These are phyloP conservation scores for Pagetopsis macropterus DNA, from an alignment of 2,797 vertebrate genomes.

Conservation along the genomic window DNA sequence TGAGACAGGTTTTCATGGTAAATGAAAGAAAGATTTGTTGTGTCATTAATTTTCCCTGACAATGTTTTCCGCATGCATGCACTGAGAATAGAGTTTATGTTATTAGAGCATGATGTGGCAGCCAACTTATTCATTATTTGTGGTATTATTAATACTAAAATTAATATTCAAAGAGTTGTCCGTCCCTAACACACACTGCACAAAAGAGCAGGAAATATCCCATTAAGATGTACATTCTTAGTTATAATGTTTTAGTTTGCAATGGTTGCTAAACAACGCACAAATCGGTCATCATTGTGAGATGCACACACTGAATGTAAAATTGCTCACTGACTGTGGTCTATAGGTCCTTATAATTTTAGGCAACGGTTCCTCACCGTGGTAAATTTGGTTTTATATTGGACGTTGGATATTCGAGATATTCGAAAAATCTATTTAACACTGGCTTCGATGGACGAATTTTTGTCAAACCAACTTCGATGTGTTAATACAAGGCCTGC, in stretches of 20 bases:
- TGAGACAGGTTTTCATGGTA: not conserved
- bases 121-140: not conserved
- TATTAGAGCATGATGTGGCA: not conserved
- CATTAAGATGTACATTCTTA: not conserved
- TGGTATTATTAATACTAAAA: not conserved
- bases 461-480: too few species aligned
- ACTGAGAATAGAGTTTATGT: not conserved
- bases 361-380: not conserved
- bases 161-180: not conserved
- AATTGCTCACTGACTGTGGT: not conserved
- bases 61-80: not conserved
- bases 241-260: not conserved
- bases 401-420: too few species aligned
- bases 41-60: not conserved
- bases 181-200: not conserved
- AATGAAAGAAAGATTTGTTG: not conserved
- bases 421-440: too few species aligned
- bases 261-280: not conserved
- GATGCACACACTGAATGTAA: not conserved
- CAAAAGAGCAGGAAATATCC: not conserved
- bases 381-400: too few species aligned
- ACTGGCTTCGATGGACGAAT: too few species aligned
- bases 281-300: not conserved
- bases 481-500: too few species aligned
- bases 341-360: constrained; percentile 8